Evolutionary conservation across 2,888 invertebrate genomes (phyloP), one percentile per base, ranked within the genome.

Genomic region (Volucella bombylans): DNA sequence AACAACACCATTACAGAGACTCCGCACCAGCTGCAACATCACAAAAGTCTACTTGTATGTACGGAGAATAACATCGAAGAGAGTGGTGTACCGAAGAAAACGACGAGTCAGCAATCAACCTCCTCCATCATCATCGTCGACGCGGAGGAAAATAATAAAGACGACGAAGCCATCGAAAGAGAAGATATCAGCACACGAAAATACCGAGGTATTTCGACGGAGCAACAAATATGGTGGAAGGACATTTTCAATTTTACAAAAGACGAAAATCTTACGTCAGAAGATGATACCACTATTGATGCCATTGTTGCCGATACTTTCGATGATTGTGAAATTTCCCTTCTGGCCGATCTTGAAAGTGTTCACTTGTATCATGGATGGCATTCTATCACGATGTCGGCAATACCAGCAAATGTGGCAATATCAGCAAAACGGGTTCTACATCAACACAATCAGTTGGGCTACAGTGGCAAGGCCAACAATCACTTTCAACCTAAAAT

Each of bases 401-500:
- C 41, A 9, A 57, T 62, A 62, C 45, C 31, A 18, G 14, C 50
- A 9, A 45, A 10, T 23, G 41, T 23, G 43, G 10, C 49, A 15
- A 14, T 38, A 64, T 14, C 54, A 23, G 57, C 52, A 18, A 9
- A n/a, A 11, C 15, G 12, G 43, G 3, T 3, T 52, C 50, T 38
- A 8, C 61, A 50, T 41, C 50, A 9, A 61, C 54, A 54, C 43
- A 61, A 67, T 52, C 41, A 61, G 61, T 67, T 72, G 38, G 67
- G 4, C 49, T 43, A 64, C 15, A 76, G 57, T 79, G 67, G 43
- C 54, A 43, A 49, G n/a, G 50, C 59, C 49, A 79, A 74, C 43
- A 79, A 74, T 73, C 78, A 54, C 49, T 69, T 83, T 52, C 78
- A 74, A 69, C 55, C 49, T 54, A 55, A 71, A 65, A 55, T 59